Conservation (phyloP, 2,888 invertebrate genomes). For the Therioaphis trifolii region DNA sequence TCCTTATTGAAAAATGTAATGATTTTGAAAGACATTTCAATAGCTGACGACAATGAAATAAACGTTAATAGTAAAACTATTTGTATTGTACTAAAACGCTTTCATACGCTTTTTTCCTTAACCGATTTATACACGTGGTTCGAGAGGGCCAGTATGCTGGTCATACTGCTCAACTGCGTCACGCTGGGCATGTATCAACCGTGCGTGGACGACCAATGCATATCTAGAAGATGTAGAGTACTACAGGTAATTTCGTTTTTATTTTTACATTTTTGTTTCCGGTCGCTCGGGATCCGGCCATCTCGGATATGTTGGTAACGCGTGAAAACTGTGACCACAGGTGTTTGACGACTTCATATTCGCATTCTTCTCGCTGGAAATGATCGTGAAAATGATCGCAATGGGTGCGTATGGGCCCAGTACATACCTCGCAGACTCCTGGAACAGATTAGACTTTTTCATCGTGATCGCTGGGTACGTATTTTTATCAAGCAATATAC, state of each 20-base stretch:
- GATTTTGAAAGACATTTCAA: too few relatives aligned
- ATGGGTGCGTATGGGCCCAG: constrained; percentile 96
- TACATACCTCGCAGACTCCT: constrained; percentile 96
- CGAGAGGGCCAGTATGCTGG: constrained; percentile 97
- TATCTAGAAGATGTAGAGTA: constrained; percentile 88
- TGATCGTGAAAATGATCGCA: constrained; percentile 98
- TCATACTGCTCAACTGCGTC: constrained; percentile 97
- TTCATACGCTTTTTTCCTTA: constrained; percentile 46
- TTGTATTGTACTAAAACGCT: too few relatives aligned
- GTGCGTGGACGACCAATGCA: constrained; percentile 93
- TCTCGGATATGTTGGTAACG: not conserved
- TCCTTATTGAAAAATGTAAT: too few relatives aligned
- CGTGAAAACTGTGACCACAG: constrained; percentile 71
- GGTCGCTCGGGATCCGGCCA: not conserved
- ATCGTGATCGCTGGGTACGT: constrained; percentile 95
- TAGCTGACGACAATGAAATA: too few relatives aligned
- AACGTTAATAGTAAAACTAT: too few relatives aligned
- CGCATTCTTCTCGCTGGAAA: constrained; percentile 96
- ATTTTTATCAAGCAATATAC: not conserved
- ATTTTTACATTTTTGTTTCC: constrained; percentile 12
- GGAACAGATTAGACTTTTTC: constrained; percentile 98
- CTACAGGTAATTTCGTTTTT: constrained; percentile 77
- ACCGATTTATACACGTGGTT: constrained; percentile 82
- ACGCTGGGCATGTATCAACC: constrained; percentile 99
- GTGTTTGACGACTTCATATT: constrained; percentile 99